phyloP scores from a whole-genome alignment of 2,888 invertebrate species.

The Zootermopsis nevadensis region DNA sequence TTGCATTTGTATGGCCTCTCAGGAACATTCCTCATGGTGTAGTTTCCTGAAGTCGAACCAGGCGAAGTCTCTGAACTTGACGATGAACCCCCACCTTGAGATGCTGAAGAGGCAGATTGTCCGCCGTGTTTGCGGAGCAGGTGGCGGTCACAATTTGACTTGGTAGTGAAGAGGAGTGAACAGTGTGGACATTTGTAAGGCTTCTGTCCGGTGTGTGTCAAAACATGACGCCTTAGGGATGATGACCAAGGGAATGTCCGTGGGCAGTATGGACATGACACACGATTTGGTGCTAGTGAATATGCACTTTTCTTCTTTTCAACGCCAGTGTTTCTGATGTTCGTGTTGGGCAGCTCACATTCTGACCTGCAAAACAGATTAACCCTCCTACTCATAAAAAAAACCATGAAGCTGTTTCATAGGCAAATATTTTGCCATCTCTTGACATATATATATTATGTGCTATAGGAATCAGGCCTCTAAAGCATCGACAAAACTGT shows the following conservation, averaged over 20 bases:
- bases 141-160: conserved; percentile 97
- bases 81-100: not conserved
- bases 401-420: not conserved
- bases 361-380: conserved; percentile 70
- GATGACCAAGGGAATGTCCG: conserved; percentile 98
- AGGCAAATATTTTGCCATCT: too few species aligned
- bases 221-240: conserved; percentile 91
- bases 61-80: conserved; percentile 61
- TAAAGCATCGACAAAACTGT: too few species aligned
- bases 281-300: conserved; percentile 93
- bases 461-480: too few species aligned
- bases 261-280: conserved; percentile 92
- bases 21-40: conserved; percentile 74
- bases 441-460: too few species aligned
- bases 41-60: conserved; percentile 59
- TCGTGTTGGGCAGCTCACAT: conserved; percentile 64
- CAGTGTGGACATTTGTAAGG: conserved; percentile 96
- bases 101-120: conserved; percentile 17
- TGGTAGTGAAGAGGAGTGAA: conserved; percentile 93
- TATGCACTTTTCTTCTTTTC: conserved; percentile 93
- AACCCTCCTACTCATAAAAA: not conserved
- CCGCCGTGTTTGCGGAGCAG: conserved; percentile 85
- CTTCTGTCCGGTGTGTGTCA: conserved; percentile 95
- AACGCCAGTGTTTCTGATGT: conserved; percentile 57
- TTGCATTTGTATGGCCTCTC: conserved; percentile 84